Conservation (phyloP, 2,888 invertebrate species). For the Cephus runcator region DNA sequence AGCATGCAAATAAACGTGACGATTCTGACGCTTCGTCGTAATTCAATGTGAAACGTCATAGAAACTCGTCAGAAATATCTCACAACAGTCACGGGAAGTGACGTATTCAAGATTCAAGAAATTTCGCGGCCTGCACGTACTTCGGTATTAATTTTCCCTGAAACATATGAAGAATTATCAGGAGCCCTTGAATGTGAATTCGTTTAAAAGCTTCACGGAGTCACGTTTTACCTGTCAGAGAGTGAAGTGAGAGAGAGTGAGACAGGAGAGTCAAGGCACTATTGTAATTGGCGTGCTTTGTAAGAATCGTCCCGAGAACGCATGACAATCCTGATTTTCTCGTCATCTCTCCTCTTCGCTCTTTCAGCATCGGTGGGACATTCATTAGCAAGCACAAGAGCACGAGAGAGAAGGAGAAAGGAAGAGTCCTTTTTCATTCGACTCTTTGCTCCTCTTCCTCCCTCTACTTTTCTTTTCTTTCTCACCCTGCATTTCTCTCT, state of each 20-base stretch:
- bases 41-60: not conserved
- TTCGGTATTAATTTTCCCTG: not conserved
- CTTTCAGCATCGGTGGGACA: not conserved
- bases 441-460: not conserved
- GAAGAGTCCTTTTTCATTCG: not conserved
- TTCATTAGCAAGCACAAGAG: not conserved
- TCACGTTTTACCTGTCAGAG: not conserved
- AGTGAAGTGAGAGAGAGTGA: not conserved
- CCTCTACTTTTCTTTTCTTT: constrained; percentile 1
- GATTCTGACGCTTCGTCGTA: not conserved
- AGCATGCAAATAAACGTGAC: not conserved
- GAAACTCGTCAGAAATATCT: not conserved
- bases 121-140: not conserved
- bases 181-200: not conserved
- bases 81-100: not conserved
- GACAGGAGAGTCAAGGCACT: not conserved
- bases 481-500: not conserved
- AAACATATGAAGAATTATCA: not conserved
- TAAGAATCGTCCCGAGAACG: not conserved
- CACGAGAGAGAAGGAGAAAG: not conserved
- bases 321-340: not conserved
- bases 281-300: not conserved
- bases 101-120: not conserved
- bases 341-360: not conserved
- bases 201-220: not conserved